Evolutionary conservation across 2,113 vertebrate genomes (phyloP), one percentile per base, ranked within the genome.

Genomic region (Corydoras sp.): DNA sequence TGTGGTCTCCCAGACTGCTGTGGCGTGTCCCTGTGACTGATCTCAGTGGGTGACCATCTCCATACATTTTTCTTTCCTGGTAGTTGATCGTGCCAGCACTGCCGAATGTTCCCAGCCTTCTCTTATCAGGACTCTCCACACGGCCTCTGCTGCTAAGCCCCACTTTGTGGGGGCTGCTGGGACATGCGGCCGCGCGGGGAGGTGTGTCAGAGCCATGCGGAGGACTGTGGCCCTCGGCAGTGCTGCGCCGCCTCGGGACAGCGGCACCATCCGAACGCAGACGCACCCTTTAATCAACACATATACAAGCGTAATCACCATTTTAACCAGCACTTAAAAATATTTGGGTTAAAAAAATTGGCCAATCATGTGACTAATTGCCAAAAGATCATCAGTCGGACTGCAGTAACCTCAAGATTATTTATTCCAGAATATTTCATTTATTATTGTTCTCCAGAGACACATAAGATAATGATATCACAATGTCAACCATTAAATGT

Each of bases 1-100:
- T 98, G 89, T 97, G 95, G 88, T 99, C 97, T 35, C 96, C 97
- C 0, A 98, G 92, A 84, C 97, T 99, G 89, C 97, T 98, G 88
- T 99, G 97, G 13, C 97, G 91, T 5, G 96, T 98, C 74, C 93
- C 92, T 8, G 92, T 89, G 18, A 88, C 84, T 0, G 95, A 88
- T 76, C 95, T 91, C 84, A 96, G 84, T 0, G 93, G 89, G 83
- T 94, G 93, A 15, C 93, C 92, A 49, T 99, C 97, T 0, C 90
- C 88, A 76, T 95, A 90, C 14, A 78, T 79, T 84, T 97, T 99
- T 81, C 94, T 93, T 75, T 98, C 96, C 0, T 90, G 89, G 84
- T 92, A 94, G 81, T 97, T 96, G 88, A 98, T 97, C 86, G 95
- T 98, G 78, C 95, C 96, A 0, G 88, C 92, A 0, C 97, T 99